Base-by-base conservation (phyloP, 2,113 vertebrate genomes). In the Petaurus breviceps region DNA sequence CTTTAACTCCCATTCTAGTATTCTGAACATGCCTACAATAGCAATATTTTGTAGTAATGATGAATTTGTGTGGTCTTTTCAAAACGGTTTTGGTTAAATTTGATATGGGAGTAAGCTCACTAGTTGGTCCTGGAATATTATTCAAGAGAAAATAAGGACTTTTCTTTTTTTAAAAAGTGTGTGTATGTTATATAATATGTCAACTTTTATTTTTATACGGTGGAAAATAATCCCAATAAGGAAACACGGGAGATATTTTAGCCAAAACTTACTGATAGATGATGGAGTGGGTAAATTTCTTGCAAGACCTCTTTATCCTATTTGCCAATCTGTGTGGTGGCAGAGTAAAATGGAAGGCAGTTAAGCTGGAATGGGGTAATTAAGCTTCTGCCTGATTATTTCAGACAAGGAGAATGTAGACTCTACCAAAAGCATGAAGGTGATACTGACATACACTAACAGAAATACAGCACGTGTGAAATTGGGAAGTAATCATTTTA, bases 171-270 rank as follows among this genome's bases (percentile, higher is more conserved):
- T 52, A 22, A 16, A 52, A 52, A 52, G 43, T 5, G 14, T 22
- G 47, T 90, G 47, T 26, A 47, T 50, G 22, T 77, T 31, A 46
- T 51, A 19, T 7, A n/a, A 55, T 93, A 55, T 0, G 55, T 47
- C 96, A 94, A 90, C 28, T 92, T 95, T 46, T 90, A 24, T 51
- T 97, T 96, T 91, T 50, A 19, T 51, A n/a, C 68, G 84, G 51
- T 50, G 12, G 43, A 61, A 93, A 61, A 28, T 57, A 37, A 92
- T 95, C 96, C 49, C 92, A 84, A 92, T 28, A 90, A 1, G 22
- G 26, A 61, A 51, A 55, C 46, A 46, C 31, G 28, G 91, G 25
- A 57, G 49, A 51, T 54, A 51, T 43, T 24, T 47, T 24, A 92
- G 90, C 47, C 46, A 61, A 61, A 90, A 52, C 61, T 94, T 28